A percentile compares a stretch with the other conserved stretches of the same genome.
These are phyloP conservation scores for Macrosiphum euphorbiae DNA, from an alignment of 2,888 invertebrate genomes.

Conservation along the genomic window DNA sequence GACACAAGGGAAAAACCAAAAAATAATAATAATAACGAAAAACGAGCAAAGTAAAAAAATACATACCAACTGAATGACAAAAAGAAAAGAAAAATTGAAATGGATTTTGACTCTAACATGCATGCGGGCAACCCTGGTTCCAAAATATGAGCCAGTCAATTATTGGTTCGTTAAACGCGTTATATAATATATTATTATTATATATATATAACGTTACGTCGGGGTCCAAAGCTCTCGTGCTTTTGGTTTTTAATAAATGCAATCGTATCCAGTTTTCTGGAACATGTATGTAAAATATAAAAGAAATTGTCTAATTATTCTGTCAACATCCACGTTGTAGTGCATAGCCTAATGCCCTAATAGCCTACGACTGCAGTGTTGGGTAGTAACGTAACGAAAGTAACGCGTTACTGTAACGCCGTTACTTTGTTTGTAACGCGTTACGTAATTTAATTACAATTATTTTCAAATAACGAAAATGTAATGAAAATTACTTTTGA, in stretches of 20 bases:
- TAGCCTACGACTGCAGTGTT: too few species aligned
- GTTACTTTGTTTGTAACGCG: too few species aligned
- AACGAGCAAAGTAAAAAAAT: conserved; percentile 21
- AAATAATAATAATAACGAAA: conserved; percentile 16
- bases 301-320: conserved; percentile 15
- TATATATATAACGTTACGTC: neutral
- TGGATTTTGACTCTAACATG: neutral
- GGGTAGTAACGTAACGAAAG: too few species aligned
- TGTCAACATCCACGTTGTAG: neutral
- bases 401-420: too few species aligned
- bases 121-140: neutral
- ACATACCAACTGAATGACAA: neutral
- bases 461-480: too few species aligned
- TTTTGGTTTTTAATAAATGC: neutral
- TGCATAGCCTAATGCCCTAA: neutral
- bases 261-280: neutral
- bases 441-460: too few species aligned
- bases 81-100: neutral
- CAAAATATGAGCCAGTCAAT: conserved; percentile 45
- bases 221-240: neutral
- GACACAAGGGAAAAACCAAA: conserved; percentile 1
- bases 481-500: too few species aligned
- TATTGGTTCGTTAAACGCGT: conserved; percentile 22
- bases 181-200: neutral
- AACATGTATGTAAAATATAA: neutral